Conservation (phyloP, 2,888 invertebrate genomes). For the Cerastoderma edule region DNA sequence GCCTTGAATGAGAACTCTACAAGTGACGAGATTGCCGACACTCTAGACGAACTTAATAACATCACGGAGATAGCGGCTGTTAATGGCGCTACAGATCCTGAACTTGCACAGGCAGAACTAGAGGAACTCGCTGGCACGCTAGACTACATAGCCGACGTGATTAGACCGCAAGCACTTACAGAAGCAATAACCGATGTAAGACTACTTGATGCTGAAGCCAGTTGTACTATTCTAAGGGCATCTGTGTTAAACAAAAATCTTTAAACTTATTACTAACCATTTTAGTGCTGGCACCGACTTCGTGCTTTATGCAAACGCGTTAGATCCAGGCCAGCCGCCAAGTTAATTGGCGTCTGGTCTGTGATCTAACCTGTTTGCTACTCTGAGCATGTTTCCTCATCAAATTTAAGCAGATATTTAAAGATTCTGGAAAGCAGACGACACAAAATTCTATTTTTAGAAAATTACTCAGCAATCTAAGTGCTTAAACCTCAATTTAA, state of each 20-base stretch:
- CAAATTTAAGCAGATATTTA: no score
- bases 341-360: not conserved
- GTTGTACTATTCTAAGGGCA: not conserved
- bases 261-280: not conserved
- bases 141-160: slow-evolving; percentile 4
- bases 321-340: not conserved
- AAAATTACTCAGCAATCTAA: no score
- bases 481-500: no score
- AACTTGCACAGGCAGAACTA: not conserved
- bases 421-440: no score
- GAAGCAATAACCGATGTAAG: slow-evolving; percentile 11
- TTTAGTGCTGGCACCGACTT: not conserved
- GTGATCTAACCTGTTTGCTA: not conserved
- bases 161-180: not conserved
- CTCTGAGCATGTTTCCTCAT: no score
- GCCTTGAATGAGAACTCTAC: slow-evolving; percentile 5
- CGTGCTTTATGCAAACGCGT: not conserved
- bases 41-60: not conserved
- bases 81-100: not conserved
- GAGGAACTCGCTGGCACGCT: slow-evolving; percentile 1
- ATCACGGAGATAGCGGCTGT: not conserved
- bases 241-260: not conserved
- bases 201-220: not conserved
- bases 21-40: slow-evolving; percentile 1
- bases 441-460: no score